Evolutionary conservation across 1,140 invertebrate species (phyloP), one percentile per base, ranked within the genome.

Genomic region (Lordiphosa collinella): DNA sequence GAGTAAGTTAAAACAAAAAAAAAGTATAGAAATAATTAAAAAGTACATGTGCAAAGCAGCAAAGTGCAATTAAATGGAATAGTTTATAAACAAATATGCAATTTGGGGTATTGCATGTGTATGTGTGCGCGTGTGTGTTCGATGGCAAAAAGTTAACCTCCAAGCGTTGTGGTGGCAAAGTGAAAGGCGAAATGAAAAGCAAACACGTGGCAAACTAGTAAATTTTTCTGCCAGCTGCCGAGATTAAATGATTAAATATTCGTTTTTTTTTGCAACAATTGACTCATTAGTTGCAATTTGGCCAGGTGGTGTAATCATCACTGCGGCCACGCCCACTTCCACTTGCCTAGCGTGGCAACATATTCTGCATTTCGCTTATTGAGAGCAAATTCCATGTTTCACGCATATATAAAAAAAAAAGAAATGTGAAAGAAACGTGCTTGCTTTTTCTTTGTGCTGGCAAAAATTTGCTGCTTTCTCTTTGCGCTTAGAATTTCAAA

Each of bases 1-100:
- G 78, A 88, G 85, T 88, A 87, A 87, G 87, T 88, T 86, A 11
- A 41, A 70, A 56, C 40, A 38, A 35, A 35, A 25, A 34, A 55
- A 36, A 50, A 43, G 35, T 71, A 48, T 38, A 35, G 48, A 67
- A 50, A 25, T 52, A 46, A 55, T 64, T 16, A 32, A 56, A 49
- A 48, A 34, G 49, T 52, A 6, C 32, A 32, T 48, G 69, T 80
- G 70, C 75, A 80, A 37, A 46, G 13, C 4, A 60, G 41, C 50
- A 67, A 32, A 44, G 47, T 61, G 54, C 61, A 70, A 10, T 63
- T 31, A 60, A 52, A 29, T 10, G 8, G n/a, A 48, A 34, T 38
- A 61, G 9, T 58, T 69, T 51, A 75, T 65, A 74, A 78, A 79
- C 73, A 67, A 84, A 69, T 67, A 66, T 87, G 78, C 79, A 79